Base-by-base conservation (phyloP, 2,797 vertebrate genomes). In the Mormyrops boulengeri region DNA sequence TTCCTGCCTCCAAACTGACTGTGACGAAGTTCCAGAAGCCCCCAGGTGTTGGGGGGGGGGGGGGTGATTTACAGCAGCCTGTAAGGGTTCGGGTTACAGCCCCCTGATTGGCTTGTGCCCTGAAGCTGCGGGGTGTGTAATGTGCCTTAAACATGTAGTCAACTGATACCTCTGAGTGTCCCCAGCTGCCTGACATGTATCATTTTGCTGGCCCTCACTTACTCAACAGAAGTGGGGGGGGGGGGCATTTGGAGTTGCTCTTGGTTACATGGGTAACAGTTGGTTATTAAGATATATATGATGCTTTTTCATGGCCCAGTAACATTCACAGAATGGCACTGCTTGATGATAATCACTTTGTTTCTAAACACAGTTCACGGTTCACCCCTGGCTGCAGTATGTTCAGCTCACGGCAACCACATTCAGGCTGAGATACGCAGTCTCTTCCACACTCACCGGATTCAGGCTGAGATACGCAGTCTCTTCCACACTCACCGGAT, bases 391-490 rank as follows among this genome's bases (percentile, higher is more conserved):
- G 14, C 55, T 62, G n/a, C 4, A 22, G 57, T 60, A 60, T 60
- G n/a, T 60, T 60, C 57, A 60, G 57, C n/a, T 62, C 57, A 62
- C 0, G 7, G n/a, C 57, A 62, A n/a, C 57, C 57, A 62, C n/a
- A 22, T 62, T n/a, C 57, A 62, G 6, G 57, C 17, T 19, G 17
- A 57, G 6, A 62, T 62, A n/a, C 8, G 4, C 57, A n/a, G 57
- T 62, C 7, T 82, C 77, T 8, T 30, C 57, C 19, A 55, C 38
- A 92, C 94, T 95, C 95, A 99, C 98, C 98, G 94, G 97, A 96
- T 91, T 98, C 97, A 41, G 95, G 95, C n/a, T n/a, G n/a, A n/a
- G n/a, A n/a, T n/a, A n/a, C n/a, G n/a, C n/a, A n/a, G n/a, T n/a
- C n/a, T n/a, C n/a, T n/a, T n/a, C n/a, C n/a, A n/a, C n/a, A n/a